Evolutionary conservation across 2,888 invertebrate genomes (phyloP), one percentile per base, ranked within the genome.

Genomic region (Sylvicola fuscatus): DNA sequence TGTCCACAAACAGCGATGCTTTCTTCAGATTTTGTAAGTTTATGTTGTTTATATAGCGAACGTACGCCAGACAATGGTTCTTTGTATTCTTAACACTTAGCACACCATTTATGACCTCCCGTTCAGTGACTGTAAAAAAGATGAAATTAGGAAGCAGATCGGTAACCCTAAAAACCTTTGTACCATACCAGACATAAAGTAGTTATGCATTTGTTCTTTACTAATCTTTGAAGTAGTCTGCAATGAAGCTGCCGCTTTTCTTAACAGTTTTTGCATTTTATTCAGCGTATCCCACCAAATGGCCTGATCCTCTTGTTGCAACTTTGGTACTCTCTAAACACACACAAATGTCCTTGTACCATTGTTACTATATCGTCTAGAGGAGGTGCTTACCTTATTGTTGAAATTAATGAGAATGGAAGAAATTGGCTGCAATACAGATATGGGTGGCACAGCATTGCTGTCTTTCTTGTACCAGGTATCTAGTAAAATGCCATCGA

Each of bases 261-360:
- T 65, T 43, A 97, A 73, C 14, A 95, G 62, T 52, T 89, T 89
- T 58, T 95, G 95, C 74, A 97, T 87, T 57, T 90, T 92, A 28
- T 74, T 76, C 38, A 97, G 69, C 0, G 89, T 93, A 50, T 92
- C 92, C 97, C 95, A 97, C 95, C 97, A 97, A 15, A 86, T 73
- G 0, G 82, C 87, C 53, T 95, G 93, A 54, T 97, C 95, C 51
- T 90, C 89, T 5, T 87, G 87, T 68, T 95, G 93, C 16, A 92
- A 62, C 56, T 92, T 90, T 0, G 90, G 90, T 33, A 90, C 87
- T 44, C 90, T 70, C 86, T 89, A 36, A n/a, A n/a, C n/a, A n/a
- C n/a, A n/a, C n/a, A n/a, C n/a, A n/a, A n/a, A n/a, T n/a, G n/a
- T n/a, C n/a, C n/a, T n/a, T n/a, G n/a, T n/a, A n/a, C 4, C 14